Evolutionary conservation across 1,140 invertebrate genomes (phyloP).

Genomic region (Drosophila grimshawi): DNA sequence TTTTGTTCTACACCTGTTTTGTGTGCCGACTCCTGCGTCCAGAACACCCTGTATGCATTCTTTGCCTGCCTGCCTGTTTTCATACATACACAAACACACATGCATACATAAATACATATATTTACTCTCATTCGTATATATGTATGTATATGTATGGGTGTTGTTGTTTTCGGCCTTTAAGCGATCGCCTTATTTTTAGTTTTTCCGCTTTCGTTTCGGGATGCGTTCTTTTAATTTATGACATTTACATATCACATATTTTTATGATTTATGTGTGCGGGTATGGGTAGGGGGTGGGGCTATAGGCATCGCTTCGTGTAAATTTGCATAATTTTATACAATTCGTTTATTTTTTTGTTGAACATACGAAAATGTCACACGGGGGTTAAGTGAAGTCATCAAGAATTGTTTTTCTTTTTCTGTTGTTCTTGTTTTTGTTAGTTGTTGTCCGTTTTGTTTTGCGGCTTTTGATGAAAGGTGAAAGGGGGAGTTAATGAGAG

Average conservation of each 20-base stretch:
- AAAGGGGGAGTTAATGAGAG: background rate
- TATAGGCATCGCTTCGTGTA: background rate
- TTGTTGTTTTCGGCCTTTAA: constrained; percentile 20
- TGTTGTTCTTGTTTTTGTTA: background rate
- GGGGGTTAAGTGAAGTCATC: constrained; percentile 25
- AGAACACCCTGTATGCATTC: constrained; percentile 59
- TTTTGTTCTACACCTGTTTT: constrained; percentile 63
- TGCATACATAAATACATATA: no score
- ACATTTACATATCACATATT: constrained; percentile 27
- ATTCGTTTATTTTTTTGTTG: background rate
- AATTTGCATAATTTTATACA: constrained; percentile 32
- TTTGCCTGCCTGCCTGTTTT: constrained; percentile 20
- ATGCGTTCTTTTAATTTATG: constrained; percentile 39
- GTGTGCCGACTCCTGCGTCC: constrained; percentile 23
- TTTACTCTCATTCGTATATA: no score
- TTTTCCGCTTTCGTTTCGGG: constrained; percentile 55
- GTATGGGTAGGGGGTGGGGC: background rate
- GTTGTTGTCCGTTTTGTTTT: background rate
- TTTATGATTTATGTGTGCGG: constrained; percentile 59
- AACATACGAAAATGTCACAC: constrained; percentile 18
- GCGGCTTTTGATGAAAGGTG: no score
- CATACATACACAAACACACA: no score
- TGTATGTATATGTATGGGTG: background rate
- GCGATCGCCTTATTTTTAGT: constrained; percentile 72
- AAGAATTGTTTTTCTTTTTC: constrained; percentile 9